Base-by-base conservation (phyloP, 1,140 invertebrate species). In the Prorops nasuta region DNA sequence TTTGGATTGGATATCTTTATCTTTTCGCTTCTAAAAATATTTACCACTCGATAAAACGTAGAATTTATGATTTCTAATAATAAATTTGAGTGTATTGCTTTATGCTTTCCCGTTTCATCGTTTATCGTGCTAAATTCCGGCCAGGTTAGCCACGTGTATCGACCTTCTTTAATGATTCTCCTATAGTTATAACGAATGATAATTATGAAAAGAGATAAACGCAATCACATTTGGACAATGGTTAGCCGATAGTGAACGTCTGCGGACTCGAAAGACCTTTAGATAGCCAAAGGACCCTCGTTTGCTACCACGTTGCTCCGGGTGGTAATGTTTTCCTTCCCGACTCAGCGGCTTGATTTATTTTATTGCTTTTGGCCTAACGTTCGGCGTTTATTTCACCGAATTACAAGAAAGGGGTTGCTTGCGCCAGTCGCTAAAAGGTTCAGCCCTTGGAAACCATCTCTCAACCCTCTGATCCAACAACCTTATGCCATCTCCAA, bases 371-470 rank as follows among this genome's bases (percentile, higher is more conserved):
- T 43, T 59, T 54, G 61, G 61, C 56, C 61, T 63, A 64, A 64
- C 61, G 60, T 60, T 64, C 61, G 46, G 61, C 61, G 57, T 64
- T 64, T 64, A 64, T 64, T 64, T 64, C 60, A 54, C 52, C 53
- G 54, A 64, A 64, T 64, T 64, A 64, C 61, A 64, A 64, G 60
- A 63, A 64, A 64, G 60, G 61, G 61, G 61, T 64, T 64, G 61
- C 60, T 56, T 46, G 56, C 56, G 56, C 51, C 56, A 62, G 44
- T 63, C 60, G 60, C 61, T 64, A 59, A 64, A 64, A 61, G 57
- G 60, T 54, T 40, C 46, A 16, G 20, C 19, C 36, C 48, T 32
- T 43, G 28, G 15, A 17, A 3, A 3, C 51, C 32, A 31, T 57
- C 49, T 46, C 43, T 43, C 50, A 41, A 46, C 34, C 37, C 49